Percentiles rank a stretch among this genome's conserved stretches.
These are phyloP conservation scores for Clarias gariepinus DNA, from an alignment of 2,113 vertebrate genomes.

Conservation along the genomic window DNA sequence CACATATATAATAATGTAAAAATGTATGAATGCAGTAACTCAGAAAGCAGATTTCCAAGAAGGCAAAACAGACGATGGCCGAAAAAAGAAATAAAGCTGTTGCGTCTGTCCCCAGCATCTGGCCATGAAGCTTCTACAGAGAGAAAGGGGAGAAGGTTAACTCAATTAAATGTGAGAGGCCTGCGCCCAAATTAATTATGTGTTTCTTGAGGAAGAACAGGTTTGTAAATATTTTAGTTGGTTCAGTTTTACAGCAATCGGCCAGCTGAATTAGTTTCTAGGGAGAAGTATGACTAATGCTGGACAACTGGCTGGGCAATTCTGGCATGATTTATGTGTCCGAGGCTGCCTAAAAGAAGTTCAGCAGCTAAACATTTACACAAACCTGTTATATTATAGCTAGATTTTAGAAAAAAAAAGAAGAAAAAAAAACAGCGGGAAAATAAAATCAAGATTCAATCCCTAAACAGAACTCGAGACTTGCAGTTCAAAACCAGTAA, in stretches of 20 bases:
- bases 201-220: conserved; percentile 52
- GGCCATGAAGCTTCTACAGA: neutral
- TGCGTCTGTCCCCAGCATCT: conserved; percentile 40
- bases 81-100: conserved; percentile 9
- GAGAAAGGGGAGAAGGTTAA: conserved; percentile 20
- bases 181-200: conserved; percentile 44
- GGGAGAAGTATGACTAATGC: conserved; percentile 4
- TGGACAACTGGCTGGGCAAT: neutral
- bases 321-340: neutral
- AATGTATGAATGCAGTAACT: neutral
- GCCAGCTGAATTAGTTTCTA: conserved; percentile 19
- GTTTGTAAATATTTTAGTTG: conserved; percentile 50
- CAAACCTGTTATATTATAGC: neutral
- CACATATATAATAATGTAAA: neutral
- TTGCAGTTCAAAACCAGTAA: neutral
- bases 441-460: neutral
- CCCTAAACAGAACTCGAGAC: neutral
- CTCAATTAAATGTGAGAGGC: conserved; percentile 46
- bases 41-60: neutral
- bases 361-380: neutral
- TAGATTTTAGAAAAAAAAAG: neutral
- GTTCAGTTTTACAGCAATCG: conserved; percentile 35
- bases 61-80: neutral
- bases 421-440: neutral
- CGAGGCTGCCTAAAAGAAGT: neutral